Percentiles rank a stretch among this genome's conserved stretches.
Evolutionary conservation across 1,140 invertebrate species (phyloP).

Genomic region (Trissolcus basalis): DNA sequence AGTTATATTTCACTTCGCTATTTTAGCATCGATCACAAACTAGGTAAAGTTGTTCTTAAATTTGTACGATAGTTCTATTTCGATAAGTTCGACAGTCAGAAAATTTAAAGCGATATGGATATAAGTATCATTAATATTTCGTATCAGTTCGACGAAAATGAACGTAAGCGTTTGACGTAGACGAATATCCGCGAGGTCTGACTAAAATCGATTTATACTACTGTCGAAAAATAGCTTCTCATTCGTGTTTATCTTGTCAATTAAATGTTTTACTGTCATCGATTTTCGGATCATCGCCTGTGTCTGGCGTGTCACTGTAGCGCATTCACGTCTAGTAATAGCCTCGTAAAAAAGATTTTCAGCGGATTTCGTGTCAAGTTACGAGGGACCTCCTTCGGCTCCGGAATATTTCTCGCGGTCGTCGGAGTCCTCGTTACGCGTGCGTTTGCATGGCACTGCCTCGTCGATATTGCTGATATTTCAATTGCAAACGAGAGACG

Average conservation of each 20-base stretch:
- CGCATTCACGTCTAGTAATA: not conserved
- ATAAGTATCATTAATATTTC: too few species aligned
- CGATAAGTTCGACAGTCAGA: too few species aligned
- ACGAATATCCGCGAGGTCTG: conserved; percentile 29
- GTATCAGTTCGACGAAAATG: too few species aligned
- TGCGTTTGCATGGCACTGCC: conserved; percentile 28
- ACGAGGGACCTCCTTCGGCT: conserved; percentile 21
- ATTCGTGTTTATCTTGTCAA: conserved; percentile 42
- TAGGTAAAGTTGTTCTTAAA: too few species aligned
- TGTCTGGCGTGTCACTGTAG: conserved; percentile 13
- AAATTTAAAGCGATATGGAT: too few species aligned
- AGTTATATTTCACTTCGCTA: too few species aligned
- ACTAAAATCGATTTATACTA: conserved; percentile 36
- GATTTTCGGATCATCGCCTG: not conserved
- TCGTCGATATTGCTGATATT: conserved; percentile 39
- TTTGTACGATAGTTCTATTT: too few species aligned
- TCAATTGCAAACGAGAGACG: conserved; percentile 49
- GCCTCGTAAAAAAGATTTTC: conserved; percentile 14
- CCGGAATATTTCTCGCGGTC: conserved; percentile 28
- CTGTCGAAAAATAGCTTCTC: conserved; percentile 11
- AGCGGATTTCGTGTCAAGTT: conserved; percentile 20
- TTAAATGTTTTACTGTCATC: conserved; percentile 31
- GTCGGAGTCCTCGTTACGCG: conserved; percentile 17
- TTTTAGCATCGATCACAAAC: too few species aligned
- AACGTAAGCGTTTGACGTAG: conserved; percentile 2